Percentiles rank a stretch among this genome's conserved stretches.
Evolutionary conservation across 2,113 vertebrate genomes (phyloP).

Genomic region (Nothoprocta pentlandii): DNA sequence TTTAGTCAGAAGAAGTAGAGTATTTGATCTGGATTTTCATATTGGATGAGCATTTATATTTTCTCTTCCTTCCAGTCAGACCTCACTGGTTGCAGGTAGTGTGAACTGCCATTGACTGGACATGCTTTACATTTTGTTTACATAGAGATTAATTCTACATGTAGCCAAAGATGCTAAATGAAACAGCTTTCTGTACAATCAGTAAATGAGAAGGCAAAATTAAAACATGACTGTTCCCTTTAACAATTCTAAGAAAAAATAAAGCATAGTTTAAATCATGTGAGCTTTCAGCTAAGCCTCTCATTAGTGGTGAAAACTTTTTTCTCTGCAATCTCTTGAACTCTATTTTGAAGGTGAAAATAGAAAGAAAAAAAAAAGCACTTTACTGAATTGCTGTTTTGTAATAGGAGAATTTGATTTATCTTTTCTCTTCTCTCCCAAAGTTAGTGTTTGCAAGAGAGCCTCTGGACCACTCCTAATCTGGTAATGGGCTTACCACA

Average conservation of each 20-base stretch:
- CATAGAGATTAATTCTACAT: slow-evolving; percentile 6
- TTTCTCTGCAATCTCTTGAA: slow-evolving; percentile 12
- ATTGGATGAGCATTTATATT: not conserved
- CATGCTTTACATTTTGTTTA: not conserved
- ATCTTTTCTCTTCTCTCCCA: not conserved
- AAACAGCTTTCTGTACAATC: slow-evolving; percentile 23
- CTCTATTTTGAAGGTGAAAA: not conserved
- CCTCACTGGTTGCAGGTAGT: not conserved
- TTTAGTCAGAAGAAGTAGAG: not conserved
- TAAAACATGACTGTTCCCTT: not conserved
- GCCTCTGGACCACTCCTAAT: not conserved
- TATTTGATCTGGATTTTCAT: not conserved
- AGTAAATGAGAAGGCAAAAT: slow-evolving; percentile 26
- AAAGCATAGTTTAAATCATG: not conserved
- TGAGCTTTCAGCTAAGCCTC: not conserved
- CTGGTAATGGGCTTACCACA: not conserved
- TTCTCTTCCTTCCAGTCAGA: not conserved
- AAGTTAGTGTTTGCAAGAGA: not conserved
- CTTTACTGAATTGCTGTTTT: not conserved
- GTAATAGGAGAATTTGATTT: slow-evolving; percentile 10
- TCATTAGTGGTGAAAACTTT: not conserved
- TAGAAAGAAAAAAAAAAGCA: not conserved
- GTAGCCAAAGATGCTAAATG: not conserved
- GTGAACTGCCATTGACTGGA: not conserved
- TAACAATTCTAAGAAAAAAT: slow-evolving; percentile 5